Conservation (phyloP, 2,888 invertebrate species). For the Salticus scenicus region DNA sequence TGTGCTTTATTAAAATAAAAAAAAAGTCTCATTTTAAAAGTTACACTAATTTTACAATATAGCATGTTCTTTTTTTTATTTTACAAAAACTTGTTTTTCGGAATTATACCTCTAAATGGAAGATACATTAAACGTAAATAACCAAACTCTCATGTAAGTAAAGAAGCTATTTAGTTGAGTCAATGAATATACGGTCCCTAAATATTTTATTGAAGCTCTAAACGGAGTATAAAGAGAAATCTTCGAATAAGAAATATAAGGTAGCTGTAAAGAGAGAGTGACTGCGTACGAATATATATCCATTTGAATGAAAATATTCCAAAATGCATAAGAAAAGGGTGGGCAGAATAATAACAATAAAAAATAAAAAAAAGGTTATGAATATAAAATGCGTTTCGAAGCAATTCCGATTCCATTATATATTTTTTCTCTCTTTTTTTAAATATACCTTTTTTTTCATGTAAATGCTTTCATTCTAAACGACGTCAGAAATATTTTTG, state of each 20-base stretch:
- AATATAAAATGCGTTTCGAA: constrained; percentile 63
- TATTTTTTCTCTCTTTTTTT: constrained; percentile 27
- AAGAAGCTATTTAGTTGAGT: neutral
- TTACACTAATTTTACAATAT: no score
- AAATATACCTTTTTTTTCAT: neutral
- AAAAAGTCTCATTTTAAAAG: no score
- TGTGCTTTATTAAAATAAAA: no score
- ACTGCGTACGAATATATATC: constrained; percentile 14
- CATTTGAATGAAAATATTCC: constrained; percentile 40
- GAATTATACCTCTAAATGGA: no score
- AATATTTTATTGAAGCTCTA: neutral
- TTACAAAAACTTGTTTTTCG: no score
- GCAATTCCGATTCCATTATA: constrained; percentile 63
- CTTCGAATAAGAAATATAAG: constrained; percentile 6
- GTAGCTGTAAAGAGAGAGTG: neutral
- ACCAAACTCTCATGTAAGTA: no score
- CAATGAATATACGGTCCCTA: neutral
- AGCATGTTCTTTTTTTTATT: no score
- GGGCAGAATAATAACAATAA: constrained; percentile 27
- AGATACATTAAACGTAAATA: no score
- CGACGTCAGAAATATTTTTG: constrained; percentile 23
- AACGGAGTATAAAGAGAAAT: neutral
- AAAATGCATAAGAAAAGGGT: constrained; percentile 27
- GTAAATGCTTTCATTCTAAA: constrained; percentile 54
- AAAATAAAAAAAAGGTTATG: constrained; percentile 51